These are phyloP conservation scores for Odontocerum albicorne DNA, from an alignment of 2,888 invertebrate species.

Conservation along the genomic window DNA sequence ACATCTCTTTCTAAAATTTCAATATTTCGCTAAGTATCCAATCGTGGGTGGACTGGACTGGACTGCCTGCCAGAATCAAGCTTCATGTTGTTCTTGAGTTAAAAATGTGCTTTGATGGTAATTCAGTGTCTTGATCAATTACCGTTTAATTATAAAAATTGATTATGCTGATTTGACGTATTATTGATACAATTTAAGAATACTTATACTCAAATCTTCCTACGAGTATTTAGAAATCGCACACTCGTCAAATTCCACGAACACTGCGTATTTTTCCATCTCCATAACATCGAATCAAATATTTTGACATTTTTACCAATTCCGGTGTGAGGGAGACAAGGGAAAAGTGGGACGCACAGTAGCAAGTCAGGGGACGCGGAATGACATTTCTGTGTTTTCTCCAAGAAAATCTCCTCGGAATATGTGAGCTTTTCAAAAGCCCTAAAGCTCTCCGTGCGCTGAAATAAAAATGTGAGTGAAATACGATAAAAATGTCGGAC, in stretches of 20 bases:
- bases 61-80: too few relatives aligned
- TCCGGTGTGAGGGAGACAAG: neutral
- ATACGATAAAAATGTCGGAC: slow-evolving; percentile 17
- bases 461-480: slow-evolving; percentile 18
- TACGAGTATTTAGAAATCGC: too few relatives aligned
- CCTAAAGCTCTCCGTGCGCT: slow-evolving; percentile 7
- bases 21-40: too few relatives aligned
- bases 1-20: too few relatives aligned
- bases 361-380: slow-evolving; percentile 5
- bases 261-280: slow-evolving; percentile 5
- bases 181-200: too few relatives aligned
- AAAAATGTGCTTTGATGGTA: too few relatives aligned
- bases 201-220: too few relatives aligned
- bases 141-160: too few relatives aligned
- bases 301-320: slow-evolving; percentile 13
- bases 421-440: neutral
- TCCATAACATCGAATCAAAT: slow-evolving; percentile 6
- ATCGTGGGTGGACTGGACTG: too few relatives aligned
- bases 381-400: slow-evolving; percentile 12
- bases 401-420: slow-evolving; percentile 7
- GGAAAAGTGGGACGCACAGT: neutral
- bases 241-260: neutral
- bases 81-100: too few relatives aligned
- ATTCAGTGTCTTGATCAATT: too few relatives aligned
- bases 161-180: too few relatives aligned